Percentiles rank a stretch among this genome's conserved stretches.
Evolutionary conservation across 37 sponge, comb jelly and placozoan species (phyloP).

Genomic region (Corticium candelabrum): DNA sequence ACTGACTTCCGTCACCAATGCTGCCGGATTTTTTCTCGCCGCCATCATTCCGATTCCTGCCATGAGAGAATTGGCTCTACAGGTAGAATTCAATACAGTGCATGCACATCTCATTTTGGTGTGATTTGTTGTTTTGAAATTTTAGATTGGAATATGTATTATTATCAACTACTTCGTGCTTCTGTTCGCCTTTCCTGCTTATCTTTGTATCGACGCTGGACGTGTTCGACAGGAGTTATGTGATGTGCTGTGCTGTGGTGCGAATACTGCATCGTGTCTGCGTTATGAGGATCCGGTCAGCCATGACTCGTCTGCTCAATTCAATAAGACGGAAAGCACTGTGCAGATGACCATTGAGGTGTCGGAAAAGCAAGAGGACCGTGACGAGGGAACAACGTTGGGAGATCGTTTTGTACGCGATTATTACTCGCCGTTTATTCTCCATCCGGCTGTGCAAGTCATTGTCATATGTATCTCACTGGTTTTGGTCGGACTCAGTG

Average conservation of each 20-base stretch:
- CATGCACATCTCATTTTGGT: too few species aligned
- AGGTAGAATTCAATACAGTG: slow-evolving; percentile 16
- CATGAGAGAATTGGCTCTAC: slow-evolving; percentile 30
- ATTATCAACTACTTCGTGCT: slow-evolving; percentile 30
- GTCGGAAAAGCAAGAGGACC: too few species aligned
- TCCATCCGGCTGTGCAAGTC: slow-evolving; percentile 14
- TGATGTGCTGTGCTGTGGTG: slow-evolving; percentile 23
- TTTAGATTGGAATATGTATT: slow-evolving; percentile 30
- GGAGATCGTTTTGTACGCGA: neutral
- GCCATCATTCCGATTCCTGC: slow-evolving; percentile 43
- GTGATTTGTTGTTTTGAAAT: too few species aligned
- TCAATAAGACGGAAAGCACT: neutral
- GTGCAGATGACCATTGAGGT: too few species aligned
- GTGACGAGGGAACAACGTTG: neutral
- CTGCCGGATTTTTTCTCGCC: slow-evolving; percentile 27
- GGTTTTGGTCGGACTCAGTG: slow-evolving; percentile 9
- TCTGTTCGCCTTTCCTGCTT: slow-evolving; percentile 22
- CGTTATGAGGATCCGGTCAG: neutral
- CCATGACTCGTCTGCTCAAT: neutral
- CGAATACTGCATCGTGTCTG: neutral
- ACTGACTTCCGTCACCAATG: slow-evolving; percentile 31
- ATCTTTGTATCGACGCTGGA: slow-evolving; percentile 12
- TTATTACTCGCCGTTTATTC: slow-evolving; percentile 22
- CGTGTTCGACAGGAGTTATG: slow-evolving; percentile 7
- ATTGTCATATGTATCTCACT: slow-evolving; percentile 10